Percentiles rank a stretch among this genome's conserved stretches.
Evolutionary conservation across 2,888 invertebrate genomes (phyloP).

Genomic region (Cryptops parisi): DNA sequence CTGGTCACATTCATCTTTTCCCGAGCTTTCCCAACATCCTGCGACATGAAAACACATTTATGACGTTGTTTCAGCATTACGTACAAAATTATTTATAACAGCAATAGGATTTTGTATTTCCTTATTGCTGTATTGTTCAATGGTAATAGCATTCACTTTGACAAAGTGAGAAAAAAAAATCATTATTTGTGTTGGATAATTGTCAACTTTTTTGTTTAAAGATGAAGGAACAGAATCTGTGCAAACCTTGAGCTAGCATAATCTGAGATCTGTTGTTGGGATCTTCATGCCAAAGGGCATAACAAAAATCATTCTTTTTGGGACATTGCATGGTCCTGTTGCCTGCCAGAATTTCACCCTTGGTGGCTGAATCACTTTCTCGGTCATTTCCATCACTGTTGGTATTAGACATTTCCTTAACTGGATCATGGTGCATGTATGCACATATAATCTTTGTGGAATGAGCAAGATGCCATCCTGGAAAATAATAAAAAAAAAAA

Average conservation of each 20-base stretch:
- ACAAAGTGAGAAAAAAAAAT: background rate
- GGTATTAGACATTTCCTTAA: conserved; percentile 11
- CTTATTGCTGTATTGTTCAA: background rate
- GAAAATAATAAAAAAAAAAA: conserved; percentile 7
- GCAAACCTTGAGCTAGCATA: conserved; percentile 53
- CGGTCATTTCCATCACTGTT: conserved; percentile 2
- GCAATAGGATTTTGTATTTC: background rate
- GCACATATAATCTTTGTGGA: conserved; percentile 8
- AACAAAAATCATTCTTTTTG: conserved; percentile 45
- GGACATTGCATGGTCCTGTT: conserved; percentile 23
- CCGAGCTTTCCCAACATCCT: conserved; percentile 39
- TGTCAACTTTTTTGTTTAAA: background rate
- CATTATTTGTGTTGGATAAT: background rate
- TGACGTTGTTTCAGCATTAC: background rate
- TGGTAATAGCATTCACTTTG: background rate
- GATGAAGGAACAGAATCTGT: background rate
- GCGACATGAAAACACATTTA: conserved; percentile 16
- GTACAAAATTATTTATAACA: background rate
- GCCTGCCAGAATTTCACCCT: conserved; percentile 10
- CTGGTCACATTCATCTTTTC: conserved; percentile 32
- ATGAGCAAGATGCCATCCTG: background rate
- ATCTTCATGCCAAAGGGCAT: conserved; percentile 53
- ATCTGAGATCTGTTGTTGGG: conserved; percentile 42
- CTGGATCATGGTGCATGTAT: conserved; percentile 9
- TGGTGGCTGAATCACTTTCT: conserved; percentile 1